Evolutionary conservation across 2,888 invertebrate genomes (phyloP).

Genomic region (Empis livida): DNA sequence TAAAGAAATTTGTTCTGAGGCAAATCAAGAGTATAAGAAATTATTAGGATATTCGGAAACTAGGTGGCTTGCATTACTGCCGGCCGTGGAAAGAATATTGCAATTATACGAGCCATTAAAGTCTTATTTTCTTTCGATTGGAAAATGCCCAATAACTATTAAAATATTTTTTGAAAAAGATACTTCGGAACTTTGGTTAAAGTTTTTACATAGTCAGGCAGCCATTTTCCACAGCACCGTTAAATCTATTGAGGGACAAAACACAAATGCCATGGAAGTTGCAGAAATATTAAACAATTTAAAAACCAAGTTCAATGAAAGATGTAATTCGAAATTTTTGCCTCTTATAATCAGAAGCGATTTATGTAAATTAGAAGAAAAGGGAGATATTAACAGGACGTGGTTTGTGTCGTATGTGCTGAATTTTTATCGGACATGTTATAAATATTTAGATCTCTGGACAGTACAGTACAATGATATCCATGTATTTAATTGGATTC

Average conservation of each 20-base stretch:
- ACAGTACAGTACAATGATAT: not conserved
- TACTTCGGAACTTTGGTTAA: not conserved
- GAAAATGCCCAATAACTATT: conserved; percentile 1
- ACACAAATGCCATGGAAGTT: not conserved
- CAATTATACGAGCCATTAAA: conserved; percentile 2
- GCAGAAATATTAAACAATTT: not conserved
- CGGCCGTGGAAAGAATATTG: conserved; percentile 3
- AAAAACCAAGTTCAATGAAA: not conserved
- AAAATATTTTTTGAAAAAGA: conserved; percentile 2
- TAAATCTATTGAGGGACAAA: conserved; percentile 3
- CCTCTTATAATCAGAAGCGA: not conserved
- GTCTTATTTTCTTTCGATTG: conserved; percentile 3
- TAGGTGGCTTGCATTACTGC: conserved; percentile 5
- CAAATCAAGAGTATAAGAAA: not conserved
- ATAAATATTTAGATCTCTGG: too few species aligned
- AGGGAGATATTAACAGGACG: too few species aligned
- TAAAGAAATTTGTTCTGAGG: conserved; percentile 5
- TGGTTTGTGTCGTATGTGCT: not conserved
- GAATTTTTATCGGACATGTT: too few species aligned
- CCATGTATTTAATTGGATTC: not conserved
- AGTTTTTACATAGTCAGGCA: conserved; percentile 4
- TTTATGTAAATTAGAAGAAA: too few species aligned
- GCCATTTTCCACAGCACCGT: not conserved
- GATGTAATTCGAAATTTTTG: not conserved
- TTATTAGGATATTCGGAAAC: conserved; percentile 4